A percentile compares a stretch with the other conserved stretches of the same genome.
These are phyloP conservation scores for Aspidapion aeneum DNA, from an alignment of 2,888 invertebrate species.

Conservation along the genomic window DNA sequence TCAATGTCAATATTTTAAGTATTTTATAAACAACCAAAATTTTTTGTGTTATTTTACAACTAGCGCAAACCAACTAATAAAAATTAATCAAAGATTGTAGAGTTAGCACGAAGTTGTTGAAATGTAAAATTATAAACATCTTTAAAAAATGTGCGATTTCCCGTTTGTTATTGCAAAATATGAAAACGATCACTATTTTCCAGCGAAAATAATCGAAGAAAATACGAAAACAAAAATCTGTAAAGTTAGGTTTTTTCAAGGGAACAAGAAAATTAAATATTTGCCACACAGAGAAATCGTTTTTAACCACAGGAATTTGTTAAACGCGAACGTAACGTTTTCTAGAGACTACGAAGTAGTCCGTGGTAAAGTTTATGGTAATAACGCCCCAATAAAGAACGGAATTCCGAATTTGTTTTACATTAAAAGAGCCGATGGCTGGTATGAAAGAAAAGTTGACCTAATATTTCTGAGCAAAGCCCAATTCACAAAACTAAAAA, in stretches of 20 bases:
- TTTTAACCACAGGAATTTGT: conserved; percentile 31
- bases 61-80: no score
- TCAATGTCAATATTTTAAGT: no score
- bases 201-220: conserved; percentile 23
- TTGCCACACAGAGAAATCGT: conserved; percentile 28
- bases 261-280: conserved; percentile 24
- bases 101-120: no score
- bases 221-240: conserved; percentile 28
- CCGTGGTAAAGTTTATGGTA: conserved; percentile 30
- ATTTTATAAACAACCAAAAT: no score
- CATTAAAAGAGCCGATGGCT: conserved; percentile 24
- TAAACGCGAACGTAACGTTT: conserved; percentile 28
- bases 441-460: conserved; percentile 29
- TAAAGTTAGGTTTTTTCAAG: conserved; percentile 29
- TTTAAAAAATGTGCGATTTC: no score
- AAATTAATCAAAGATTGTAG: no score
- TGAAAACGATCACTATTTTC: conserved; percentile 27
- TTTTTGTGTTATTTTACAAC: no score
- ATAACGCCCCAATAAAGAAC: conserved; percentile 31
- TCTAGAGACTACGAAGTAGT: conserved; percentile 18
- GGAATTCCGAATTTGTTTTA: conserved; percentile 31
- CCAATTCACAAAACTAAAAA: conserved; percentile 25
- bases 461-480: conserved; percentile 30
- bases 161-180: conserved; percentile 29
- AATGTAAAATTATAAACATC: no score